Evolutionary conservation across 2,113 vertebrate genomes (phyloP).

Genomic region (Mesoclemmys tuberculata): DNA sequence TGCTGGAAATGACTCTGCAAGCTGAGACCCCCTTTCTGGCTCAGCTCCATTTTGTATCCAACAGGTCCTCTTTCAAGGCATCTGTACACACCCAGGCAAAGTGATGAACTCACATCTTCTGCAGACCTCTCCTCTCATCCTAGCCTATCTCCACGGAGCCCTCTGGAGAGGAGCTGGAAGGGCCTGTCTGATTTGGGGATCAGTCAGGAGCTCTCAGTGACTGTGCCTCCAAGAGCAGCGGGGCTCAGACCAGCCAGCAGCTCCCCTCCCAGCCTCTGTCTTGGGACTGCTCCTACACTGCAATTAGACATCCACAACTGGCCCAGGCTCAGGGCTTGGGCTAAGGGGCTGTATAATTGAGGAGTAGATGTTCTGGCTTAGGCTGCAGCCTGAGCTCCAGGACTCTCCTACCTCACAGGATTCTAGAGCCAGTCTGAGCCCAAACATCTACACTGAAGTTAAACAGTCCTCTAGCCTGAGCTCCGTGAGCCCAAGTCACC

Average conservation of each 20-base stretch:
- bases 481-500: too few relatives aligned
- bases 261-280: too few relatives aligned
- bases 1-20: background rate
- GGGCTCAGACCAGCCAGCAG: background rate
- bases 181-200: background rate
- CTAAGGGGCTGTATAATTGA: too few relatives aligned
- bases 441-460: too few relatives aligned
- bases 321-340: too few relatives aligned
- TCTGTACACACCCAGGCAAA: rapidly evolving
- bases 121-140: background rate
- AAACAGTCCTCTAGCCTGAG: too few relatives aligned
- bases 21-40: background rate
- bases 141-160: background rate
- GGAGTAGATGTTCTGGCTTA: too few relatives aligned
- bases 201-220: background rate
- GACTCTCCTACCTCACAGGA: too few relatives aligned
- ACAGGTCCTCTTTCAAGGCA: background rate
- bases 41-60: background rate
- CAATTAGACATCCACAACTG: too few relatives aligned
- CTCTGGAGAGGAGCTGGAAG: background rate
- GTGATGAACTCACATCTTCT: background rate
- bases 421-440: too few relatives aligned
- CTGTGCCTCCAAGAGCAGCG: background rate
- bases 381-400: too few relatives aligned
- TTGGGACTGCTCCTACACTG: background rate